Conservation (phyloP, 2,888 invertebrate genomes). For the Anoncus sp. region DNA sequence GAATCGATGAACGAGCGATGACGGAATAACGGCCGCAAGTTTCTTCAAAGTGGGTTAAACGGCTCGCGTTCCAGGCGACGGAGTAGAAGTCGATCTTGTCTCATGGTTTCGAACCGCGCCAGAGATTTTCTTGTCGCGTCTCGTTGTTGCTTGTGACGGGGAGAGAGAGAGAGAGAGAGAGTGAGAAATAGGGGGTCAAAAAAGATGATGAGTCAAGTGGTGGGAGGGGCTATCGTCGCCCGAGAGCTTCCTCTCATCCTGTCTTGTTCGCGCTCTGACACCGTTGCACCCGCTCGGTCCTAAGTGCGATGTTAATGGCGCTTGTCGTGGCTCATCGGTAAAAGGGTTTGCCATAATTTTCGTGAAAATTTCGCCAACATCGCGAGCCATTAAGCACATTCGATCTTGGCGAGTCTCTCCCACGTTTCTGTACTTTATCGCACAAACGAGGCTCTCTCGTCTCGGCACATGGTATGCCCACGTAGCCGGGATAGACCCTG, state of each 20-base stretch:
- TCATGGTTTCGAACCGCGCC: not conserved
- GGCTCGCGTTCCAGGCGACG: conserved; percentile 10
- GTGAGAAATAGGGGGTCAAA: conserved; percentile 16
- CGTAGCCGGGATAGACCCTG: no score
- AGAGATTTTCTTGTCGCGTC: conserved; percentile 42
- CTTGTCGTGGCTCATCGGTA: conserved; percentile 68
- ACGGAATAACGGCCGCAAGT: conserved; percentile 25
- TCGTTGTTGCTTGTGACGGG: conserved; percentile 14
- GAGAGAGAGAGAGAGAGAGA: conserved; percentile 22
- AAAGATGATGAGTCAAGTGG: conserved; percentile 34
- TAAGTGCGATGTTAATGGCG: conserved; percentile 65
- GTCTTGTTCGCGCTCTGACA: conserved; percentile 22
- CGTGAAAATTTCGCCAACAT: conserved; percentile 79
- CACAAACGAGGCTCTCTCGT: conserved; percentile 12
- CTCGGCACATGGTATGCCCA: conserved; percentile 37
- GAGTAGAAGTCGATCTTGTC: conserved; percentile 40
- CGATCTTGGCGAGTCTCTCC: conserved; percentile 63
- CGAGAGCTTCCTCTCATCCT: conserved; percentile 24
- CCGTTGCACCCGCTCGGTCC: conserved; percentile 14
- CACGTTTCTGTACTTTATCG: conserved; percentile 50
- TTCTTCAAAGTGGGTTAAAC: conserved; percentile 20
- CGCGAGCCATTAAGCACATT: conserved; percentile 76
- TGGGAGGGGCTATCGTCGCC: conserved; percentile 22
- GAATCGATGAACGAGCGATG: conserved; percentile 40
- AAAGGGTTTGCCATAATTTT: conserved; percentile 73